Base-by-base conservation (phyloP, 2,888 invertebrate species). In the Lathronympha strigana region DNA sequence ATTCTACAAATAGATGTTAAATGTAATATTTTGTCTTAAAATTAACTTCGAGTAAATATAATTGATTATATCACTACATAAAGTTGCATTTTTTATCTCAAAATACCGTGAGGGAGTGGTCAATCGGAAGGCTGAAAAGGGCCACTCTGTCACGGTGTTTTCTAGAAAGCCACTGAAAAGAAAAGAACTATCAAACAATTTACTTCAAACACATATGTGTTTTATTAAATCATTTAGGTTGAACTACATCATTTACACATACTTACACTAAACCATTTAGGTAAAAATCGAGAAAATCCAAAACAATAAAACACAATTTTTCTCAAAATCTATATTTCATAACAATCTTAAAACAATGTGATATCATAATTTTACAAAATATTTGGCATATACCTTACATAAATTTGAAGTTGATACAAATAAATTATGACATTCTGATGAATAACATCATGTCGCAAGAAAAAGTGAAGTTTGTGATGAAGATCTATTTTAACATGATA, bases 1-100 rank as follows among this genome's bases (percentile, higher is more conserved):
- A 86, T 99, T 99, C 93, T 99, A 99, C 91, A 99, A 99, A 94
- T 99, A 98, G 94, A 79, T 77, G 69, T 68, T 66, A 66, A 70
- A 21, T 69, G 17, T 51, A 45, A 6, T 47, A 11, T 50, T 31
- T 49, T 61, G 21, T 60, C 49, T 53, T 19, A 62, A 38, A 57
- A 51, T 57, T 68, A 57, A 58, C 38, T 60, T 19, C 31, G 54
- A 54, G 25, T 66, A 61, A 66, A 69, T 54, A 58, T 61, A 51
- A 66, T 11, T 60, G 36, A 36, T 64, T 49, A 62, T 40, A 17
- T 33, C 23, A 50, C 31, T 50, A 31, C 21, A 17, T 13, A 0
- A 9, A 11, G 8, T 36, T 47, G 25, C 11, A 21, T n/a, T 13
- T 33, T 47, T 54, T n/a, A n/a, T n/a, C n/a, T n/a, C n/a, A n/a